These are phyloP conservation scores for Zaprionus inermis DNA, from an alignment of 1,140 invertebrate species.

Conservation along the genomic window DNA sequence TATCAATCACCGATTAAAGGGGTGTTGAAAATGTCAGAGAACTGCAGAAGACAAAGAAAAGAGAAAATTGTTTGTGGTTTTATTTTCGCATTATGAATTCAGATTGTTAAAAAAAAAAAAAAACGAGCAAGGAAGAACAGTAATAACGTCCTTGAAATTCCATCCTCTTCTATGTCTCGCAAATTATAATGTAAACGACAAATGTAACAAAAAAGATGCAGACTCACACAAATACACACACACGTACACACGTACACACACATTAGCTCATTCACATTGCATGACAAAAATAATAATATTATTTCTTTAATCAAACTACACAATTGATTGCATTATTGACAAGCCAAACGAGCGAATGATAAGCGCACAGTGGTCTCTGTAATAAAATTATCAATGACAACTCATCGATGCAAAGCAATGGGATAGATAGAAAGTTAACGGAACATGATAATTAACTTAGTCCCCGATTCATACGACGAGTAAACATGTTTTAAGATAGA, in stretches of 20 bases:
- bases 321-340: slow-evolving; percentile 66
- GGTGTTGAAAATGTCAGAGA: neutral
- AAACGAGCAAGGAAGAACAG: neutral
- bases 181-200: slow-evolving; percentile 47
- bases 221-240: slow-evolving; percentile 15
- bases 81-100: slow-evolving; percentile 19
- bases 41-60: slow-evolving; percentile 2
- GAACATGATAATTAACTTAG: neutral
- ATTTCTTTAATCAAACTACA: slow-evolving; percentile 60
- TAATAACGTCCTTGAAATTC: slow-evolving; percentile 24
- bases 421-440: neutral
- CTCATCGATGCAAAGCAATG: neutral
- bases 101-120: slow-evolving; percentile 1
- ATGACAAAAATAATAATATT: slow-evolving; percentile 49
- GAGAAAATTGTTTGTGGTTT: slow-evolving; percentile 9
- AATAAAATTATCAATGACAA: slow-evolving; percentile 18
- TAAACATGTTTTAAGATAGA: too few relatives aligned
- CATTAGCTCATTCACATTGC: slow-evolving; percentile 16
- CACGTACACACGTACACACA: slow-evolving; percentile 2
- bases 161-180: slow-evolving; percentile 10
- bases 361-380: slow-evolving; percentile 31
- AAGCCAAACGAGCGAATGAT: slow-evolving; percentile 43
- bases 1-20: slow-evolving; percentile 32
- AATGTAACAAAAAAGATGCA: slow-evolving; percentile 39
- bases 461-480: neutral